A percentile compares a stretch with the other conserved stretches of the same genome.
Conservation (phyloP, 2,797 vertebrate species). For the Muraenolepis orangiensis region DNA sequence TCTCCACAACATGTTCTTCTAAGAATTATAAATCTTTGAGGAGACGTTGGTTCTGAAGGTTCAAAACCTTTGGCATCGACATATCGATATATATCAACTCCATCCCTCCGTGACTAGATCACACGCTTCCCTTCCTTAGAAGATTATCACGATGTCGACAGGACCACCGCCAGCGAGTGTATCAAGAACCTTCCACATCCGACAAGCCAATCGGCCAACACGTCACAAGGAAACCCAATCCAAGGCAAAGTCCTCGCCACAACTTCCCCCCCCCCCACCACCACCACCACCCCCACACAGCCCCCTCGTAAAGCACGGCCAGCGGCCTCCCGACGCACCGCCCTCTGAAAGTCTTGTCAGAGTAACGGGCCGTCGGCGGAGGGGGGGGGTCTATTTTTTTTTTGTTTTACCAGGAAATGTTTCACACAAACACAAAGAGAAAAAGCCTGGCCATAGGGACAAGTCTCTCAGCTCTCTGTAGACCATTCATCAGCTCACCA, state of each 20-base stretch:
- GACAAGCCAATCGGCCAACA: not conserved
- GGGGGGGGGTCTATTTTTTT: no score
- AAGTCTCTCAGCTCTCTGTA: not conserved
- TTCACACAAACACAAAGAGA: not conserved
- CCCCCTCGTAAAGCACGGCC: not conserved
- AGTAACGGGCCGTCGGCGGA: not conserved
- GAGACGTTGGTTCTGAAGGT: no score
- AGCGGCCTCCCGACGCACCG: not conserved
- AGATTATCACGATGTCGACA: not conserved
- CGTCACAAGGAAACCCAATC: not conserved
- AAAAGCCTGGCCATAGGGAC: not conserved
- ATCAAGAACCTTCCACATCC: not conserved
- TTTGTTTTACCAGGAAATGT: not conserved
- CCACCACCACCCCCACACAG: not conserved
- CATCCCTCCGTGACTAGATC: not conserved
- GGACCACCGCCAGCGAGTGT: no score
- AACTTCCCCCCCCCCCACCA: no score
- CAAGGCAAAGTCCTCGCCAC: not conserved
- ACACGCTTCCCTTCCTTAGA: not conserved
- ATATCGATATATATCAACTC: not conserved
- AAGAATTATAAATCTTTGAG: not conserved
- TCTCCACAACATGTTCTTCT: not conserved
- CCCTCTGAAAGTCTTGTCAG: not conserved
- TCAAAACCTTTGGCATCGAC: not conserved
- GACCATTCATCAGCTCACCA: not conserved